Percentiles rank a stretch among this genome's conserved stretches.
phyloP scores from a whole-genome alignment of 2,113 vertebrate genomes.

The Catharus bicknelli region DNA sequence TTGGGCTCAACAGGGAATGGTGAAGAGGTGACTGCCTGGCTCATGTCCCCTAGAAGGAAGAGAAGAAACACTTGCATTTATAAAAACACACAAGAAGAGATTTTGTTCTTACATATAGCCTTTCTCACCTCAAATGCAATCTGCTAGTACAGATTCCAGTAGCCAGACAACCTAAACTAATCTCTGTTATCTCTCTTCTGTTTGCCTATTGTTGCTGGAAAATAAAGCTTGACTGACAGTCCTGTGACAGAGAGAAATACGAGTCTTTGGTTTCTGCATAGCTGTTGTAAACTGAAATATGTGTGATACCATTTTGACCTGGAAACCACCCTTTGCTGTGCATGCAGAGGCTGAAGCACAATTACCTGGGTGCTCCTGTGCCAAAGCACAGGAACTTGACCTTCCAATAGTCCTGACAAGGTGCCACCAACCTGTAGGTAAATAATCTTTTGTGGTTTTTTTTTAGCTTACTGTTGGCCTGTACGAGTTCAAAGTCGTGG shows the following conservation, averaged over 20 bases:
- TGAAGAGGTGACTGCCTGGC: not conserved
- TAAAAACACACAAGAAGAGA: not conserved
- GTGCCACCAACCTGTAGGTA: not conserved
- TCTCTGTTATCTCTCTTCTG: not conserved
- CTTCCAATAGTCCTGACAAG: not conserved
- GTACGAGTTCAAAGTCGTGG: conserved; percentile 91
- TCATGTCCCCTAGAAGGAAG: not conserved
- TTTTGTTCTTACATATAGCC: not conserved
- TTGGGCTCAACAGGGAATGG: not conserved
- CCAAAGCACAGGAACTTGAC: not conserved
- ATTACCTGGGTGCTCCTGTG: not conserved
- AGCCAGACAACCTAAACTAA: conserved; percentile 16
- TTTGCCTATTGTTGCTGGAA: conserved; percentile 5
- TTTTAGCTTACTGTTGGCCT: conserved; percentile 92
- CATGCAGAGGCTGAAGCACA: not conserved
- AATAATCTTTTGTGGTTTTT: conserved; percentile 14
- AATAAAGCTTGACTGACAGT: not conserved
- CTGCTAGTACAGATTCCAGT: conserved; percentile 4
- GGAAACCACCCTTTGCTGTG: not conserved
- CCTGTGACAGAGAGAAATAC: not conserved
- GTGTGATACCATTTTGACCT: not conserved
- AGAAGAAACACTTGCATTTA: not conserved
- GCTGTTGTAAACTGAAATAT: not conserved
- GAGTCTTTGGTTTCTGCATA: not conserved
- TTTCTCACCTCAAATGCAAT: not conserved